Percentiles rank a stretch among this genome's conserved stretches.
These are phyloP conservation scores for Amblyteles armatorius DNA, from an alignment of 2,888 invertebrate species.

Conservation along the genomic window DNA sequence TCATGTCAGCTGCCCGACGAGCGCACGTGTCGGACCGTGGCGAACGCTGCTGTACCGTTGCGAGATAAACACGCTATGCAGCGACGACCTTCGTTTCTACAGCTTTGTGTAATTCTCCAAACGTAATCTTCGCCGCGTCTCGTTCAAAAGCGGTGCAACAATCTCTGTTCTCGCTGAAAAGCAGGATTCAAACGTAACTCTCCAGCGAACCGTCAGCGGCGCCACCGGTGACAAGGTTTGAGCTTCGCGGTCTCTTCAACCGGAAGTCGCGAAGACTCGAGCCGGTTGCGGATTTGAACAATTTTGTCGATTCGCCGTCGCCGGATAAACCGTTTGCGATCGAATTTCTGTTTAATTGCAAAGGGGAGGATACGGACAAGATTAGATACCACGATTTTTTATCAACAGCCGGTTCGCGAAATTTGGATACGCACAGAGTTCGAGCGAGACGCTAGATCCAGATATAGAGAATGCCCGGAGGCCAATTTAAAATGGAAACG, in stretches of 20 bases:
- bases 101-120: constrained; percentile 19
- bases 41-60: background rate
- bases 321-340: background rate
- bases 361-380: no score
- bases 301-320: background rate
- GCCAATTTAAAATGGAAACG: constrained; percentile 78
- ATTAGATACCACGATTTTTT: background rate
- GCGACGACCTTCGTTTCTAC: constrained; percentile 29
- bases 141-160: constrained; percentile 10
- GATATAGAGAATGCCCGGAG: constrained; percentile 67
- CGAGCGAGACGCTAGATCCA: constrained; percentile 63
- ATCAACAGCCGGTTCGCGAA: constrained; percentile 2
- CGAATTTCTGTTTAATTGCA: background rate
- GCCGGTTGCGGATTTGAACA: constrained; percentile 18
- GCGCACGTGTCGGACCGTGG: constrained; percentile 36
- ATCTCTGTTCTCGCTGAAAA: background rate
- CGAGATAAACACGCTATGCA: constrained; percentile 23
- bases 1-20: constrained; percentile 13
- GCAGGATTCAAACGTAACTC: constrained; percentile 3
- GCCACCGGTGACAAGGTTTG: background rate
- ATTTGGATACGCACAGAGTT: constrained; percentile 15
- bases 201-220: background rate
- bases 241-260: constrained; percentile 16
- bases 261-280: constrained; percentile 14
- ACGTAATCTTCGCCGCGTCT: background rate